A percentile compares a stretch with the other conserved stretches of the same genome.
Evolutionary conservation across 2,888 invertebrate species (phyloP).

Genomic region (Cerastoderma edule): DNA sequence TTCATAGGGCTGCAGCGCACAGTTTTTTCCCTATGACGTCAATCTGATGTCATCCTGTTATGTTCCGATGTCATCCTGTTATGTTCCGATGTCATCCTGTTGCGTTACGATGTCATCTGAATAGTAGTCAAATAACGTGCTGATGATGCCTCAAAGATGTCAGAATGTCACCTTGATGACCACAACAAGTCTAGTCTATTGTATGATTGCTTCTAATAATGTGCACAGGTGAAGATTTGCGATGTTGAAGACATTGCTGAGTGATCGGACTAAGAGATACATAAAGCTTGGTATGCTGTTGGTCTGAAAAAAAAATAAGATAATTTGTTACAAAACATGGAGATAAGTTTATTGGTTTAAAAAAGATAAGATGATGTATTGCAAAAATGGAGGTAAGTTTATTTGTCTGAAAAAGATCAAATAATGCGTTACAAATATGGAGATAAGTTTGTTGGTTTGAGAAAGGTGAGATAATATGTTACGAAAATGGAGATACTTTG

Average conservation of each 20-base stretch:
- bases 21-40: too few relatives aligned
- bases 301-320: slow-evolving; percentile 18
- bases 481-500: too few relatives aligned
- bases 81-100: background rate
- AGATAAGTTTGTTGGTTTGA: too few relatives aligned
- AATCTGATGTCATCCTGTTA: too few relatives aligned
- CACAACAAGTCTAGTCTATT: slow-evolving; percentile 9
- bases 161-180: background rate
- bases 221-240: slow-evolving; percentile 9
- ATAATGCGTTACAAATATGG: too few relatives aligned
- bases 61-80: background rate
- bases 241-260: background rate
- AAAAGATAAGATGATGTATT: too few relatives aligned
- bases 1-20: too few relatives aligned
- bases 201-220: background rate
- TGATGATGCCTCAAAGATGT: background rate
- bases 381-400: too few relatives aligned
- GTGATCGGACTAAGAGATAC: background rate
- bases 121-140: background rate
- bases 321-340: too few relatives aligned
- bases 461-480: too few relatives aligned
- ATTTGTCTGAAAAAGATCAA: too few relatives aligned
- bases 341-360: too few relatives aligned
- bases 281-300: slow-evolving; percentile 13
- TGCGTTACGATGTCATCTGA: background rate